These are phyloP conservation scores for Stegophylla sp. DNA, from an alignment of 2,888 invertebrate species.

Conservation along the genomic window DNA sequence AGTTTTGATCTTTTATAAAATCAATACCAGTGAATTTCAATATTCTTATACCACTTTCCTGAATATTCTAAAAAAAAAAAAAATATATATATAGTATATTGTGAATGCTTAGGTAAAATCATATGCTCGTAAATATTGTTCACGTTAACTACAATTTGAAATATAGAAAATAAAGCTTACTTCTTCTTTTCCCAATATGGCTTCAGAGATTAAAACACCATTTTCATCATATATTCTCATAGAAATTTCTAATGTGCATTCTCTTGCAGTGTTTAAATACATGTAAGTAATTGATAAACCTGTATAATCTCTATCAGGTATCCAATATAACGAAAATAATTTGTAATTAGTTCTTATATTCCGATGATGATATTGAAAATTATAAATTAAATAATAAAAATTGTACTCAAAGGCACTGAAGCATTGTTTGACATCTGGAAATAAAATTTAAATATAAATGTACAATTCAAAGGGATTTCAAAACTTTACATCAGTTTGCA, in stretches of 20 bases:
- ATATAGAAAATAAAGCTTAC: background rate
- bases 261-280: background rate
- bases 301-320: background rate
- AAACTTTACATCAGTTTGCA: no score
- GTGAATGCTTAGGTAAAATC: no score
- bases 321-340: background rate
- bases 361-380: no score
- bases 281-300: constrained; percentile 10
- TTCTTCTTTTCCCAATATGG: background rate
- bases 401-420: no score
- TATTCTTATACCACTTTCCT: background rate
- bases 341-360: no score
- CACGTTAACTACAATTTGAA: background rate
- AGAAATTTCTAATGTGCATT: background rate
- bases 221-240: background rate
- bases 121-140: no score
- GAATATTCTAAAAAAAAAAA: no score
- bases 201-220: background rate
- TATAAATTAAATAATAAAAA: no score
- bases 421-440: no score
- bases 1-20: background rate
- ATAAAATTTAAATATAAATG: no score
- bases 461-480: no score
- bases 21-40: background rate
- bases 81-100: no score